These are phyloP conservation scores for Zalophus californianus DNA, from an alignment of 2,797 vertebrate genomes.

Conservation along the genomic window DNA sequence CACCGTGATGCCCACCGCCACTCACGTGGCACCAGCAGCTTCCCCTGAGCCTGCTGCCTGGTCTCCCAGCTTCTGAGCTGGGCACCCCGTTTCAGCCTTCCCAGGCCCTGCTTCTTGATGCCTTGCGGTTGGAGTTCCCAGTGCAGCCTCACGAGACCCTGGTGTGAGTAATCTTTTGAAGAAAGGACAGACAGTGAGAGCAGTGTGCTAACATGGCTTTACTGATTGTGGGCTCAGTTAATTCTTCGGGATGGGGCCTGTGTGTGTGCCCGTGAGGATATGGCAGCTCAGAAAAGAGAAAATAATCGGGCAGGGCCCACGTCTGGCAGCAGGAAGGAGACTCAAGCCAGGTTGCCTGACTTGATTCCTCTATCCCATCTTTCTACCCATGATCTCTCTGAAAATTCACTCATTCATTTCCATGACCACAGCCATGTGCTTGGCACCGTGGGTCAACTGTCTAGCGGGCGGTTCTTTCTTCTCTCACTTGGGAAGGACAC, in stretches of 20 bases:
- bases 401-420: background rate
- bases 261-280: accelerated
- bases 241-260: accelerated
- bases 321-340: background rate
- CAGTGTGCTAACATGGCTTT: accelerated
- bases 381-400: background rate
- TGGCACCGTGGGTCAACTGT: background rate
- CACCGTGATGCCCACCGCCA: accelerated
- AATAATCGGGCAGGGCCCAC: background rate
- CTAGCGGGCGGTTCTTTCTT: background rate
- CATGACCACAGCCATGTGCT: accelerated
- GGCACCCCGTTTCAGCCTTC: accelerated
- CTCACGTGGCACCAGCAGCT: accelerated
- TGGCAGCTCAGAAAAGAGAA: background rate
- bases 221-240: accelerated
- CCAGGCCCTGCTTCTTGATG: background rate
- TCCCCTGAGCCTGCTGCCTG: accelerated
- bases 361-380: accelerated
- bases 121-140: background rate
- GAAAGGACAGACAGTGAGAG: background rate
- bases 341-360: background rate
- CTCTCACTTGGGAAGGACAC: background rate
- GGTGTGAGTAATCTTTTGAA: background rate
- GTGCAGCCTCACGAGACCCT: accelerated
- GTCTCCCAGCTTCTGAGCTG: accelerated